Base-by-base conservation (phyloP, 1,140 invertebrate species). In the Oncopeltus fasciatus region DNA sequence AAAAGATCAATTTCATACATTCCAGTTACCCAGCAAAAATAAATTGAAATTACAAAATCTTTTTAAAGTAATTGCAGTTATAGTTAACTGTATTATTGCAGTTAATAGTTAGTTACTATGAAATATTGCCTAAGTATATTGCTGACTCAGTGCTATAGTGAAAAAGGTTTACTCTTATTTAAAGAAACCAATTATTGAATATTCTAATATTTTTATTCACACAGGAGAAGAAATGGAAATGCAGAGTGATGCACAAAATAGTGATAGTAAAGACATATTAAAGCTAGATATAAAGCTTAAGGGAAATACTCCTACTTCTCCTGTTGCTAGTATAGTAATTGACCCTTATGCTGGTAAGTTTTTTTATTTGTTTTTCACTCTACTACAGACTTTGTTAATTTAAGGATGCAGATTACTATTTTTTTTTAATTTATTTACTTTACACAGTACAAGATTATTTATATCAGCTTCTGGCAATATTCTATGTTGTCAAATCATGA, bases 331-430 rank as follows among this genome's bases (percentile, higher is more conserved):
- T n/a, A 57, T 57, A n/a, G 18, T 57, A 11, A 57, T 57, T 9
- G n/a, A 57, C 5, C 56, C 56, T 18, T 57, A 57, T 33, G 29
- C 18, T 8, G 56, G 56, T 57, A 57, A 18, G 56, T 57, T n/a
- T n/a, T n/a, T n/a, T n/a, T n/a, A n/a, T n/a, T n/a, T n/a, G n/a
- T n/a, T n/a, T n/a, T n/a, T n/a, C n/a, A n/a, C n/a, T n/a, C n/a
- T n/a, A n/a, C n/a, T n/a, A n/a, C n/a, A n/a, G n/a, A n/a, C n/a
- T n/a, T n/a, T n/a, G n/a, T n/a, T n/a, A n/a, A n/a, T n/a, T n/a
- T n/a, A n/a, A n/a, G n/a, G n/a, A n/a, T n/a, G n/a, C n/a, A n/a
- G n/a, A n/a, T n/a, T n/a, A n/a, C n/a, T n/a, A n/a, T n/a, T n/a
- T n/a, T n/a, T n/a, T n/a, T n/a, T n/a, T n/a, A n/a, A n/a, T n/a